Percentiles rank a stretch among this genome's conserved stretches.
Conservation (phyloP, 2,113 vertebrate genomes). For the Cathartes aura region DNA sequence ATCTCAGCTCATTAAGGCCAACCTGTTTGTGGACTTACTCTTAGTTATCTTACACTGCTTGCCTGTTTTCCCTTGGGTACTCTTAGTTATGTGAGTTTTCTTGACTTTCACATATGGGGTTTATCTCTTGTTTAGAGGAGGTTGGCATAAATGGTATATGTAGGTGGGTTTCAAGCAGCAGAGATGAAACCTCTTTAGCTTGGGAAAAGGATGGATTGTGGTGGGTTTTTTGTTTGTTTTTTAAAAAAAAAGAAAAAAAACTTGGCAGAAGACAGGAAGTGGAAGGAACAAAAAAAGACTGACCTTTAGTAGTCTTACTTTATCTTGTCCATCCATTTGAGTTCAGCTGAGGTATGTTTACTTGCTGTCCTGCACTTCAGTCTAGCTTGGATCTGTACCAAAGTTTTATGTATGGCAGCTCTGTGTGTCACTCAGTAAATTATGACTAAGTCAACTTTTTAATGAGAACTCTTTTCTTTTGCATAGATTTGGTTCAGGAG, state of each 20-base stretch:
- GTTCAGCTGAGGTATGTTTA: not conserved
- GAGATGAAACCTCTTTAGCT: not conserved
- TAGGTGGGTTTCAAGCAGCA: not conserved
- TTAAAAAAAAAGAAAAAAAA: not conserved
- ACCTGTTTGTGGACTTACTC: not conserved
- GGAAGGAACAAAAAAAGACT: not conserved
- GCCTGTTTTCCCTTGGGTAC: not conserved
- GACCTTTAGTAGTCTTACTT: not conserved
- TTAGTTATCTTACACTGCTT: not conserved
- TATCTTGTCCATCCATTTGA: not conserved
- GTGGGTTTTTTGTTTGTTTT: not conserved
- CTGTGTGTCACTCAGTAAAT: not conserved
- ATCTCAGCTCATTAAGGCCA: not conserved
- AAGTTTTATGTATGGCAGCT: not conserved
- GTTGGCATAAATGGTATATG: not conserved
- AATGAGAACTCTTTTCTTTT: not conserved
- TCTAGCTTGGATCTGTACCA: not conserved
- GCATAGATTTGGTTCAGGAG: not conserved
- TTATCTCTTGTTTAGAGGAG: not conserved
- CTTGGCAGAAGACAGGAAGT: not conserved
- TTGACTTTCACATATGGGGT: not conserved
- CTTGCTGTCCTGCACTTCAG: not conserved
- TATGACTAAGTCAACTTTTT: not conserved
- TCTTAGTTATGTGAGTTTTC: not conserved
- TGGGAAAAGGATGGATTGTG: not conserved